Evolutionary conservation across 2,888 invertebrate genomes (phyloP).

Genomic region (Drosophila quinaria): DNA sequence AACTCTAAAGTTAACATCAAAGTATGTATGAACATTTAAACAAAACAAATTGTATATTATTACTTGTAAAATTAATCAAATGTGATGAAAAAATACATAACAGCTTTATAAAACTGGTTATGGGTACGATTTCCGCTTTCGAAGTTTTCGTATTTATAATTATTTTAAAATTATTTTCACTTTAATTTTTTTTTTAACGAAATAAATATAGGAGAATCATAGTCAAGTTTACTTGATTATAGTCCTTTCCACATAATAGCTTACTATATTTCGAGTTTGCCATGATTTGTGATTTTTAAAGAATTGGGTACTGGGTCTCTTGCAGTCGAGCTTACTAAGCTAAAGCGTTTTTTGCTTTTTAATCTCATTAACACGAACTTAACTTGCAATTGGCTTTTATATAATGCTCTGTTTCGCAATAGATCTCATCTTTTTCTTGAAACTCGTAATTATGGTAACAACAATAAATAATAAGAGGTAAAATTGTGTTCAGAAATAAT

Average conservation of each 20-base stretch:
- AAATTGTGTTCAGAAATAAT: neutral
- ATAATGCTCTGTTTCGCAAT: neutral
- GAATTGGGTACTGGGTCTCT: neutral
- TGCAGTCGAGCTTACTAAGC: neutral
- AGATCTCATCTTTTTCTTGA: no score
- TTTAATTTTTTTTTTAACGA: no score
- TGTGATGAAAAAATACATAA: neutral
- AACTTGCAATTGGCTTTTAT: neutral
- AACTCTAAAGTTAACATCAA: neutral
- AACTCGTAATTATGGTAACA: neutral
- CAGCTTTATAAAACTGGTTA: neutral
- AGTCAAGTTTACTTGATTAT: no score
- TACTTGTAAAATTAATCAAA: neutral
- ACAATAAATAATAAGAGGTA: neutral
- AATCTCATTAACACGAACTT: neutral
- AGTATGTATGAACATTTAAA: neutral
- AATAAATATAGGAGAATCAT: no score
- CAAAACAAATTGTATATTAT: neutral
- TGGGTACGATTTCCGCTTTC: no score
- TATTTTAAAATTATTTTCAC: no score
- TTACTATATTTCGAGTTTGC: no score
- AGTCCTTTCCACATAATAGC: no score
- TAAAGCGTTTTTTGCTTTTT: neutral
- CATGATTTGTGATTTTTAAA: no score
- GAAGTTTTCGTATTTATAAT: no score